Conservation (phyloP, 2,888 invertebrate genomes). For the Polydrusus cervinus region DNA sequence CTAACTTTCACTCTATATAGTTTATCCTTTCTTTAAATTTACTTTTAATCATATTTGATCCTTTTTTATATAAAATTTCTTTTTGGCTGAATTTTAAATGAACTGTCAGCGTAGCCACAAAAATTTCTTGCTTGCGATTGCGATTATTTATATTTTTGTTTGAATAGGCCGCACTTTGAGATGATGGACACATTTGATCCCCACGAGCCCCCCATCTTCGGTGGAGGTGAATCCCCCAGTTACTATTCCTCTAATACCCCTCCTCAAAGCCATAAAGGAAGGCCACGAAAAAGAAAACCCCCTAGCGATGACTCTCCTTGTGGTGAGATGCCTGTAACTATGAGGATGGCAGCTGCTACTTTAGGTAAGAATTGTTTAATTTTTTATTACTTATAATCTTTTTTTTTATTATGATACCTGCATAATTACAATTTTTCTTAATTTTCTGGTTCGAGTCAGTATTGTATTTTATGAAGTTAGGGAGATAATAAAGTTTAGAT, state of each 20-base stretch:
- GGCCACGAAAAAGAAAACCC: conserved; percentile 87
- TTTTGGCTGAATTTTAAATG: no score
- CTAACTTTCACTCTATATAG: no score
- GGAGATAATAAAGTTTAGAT: no score
- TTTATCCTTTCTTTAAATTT: no score
- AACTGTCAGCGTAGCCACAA: no score
- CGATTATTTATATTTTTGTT: conserved; percentile 43
- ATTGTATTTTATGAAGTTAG: no score
- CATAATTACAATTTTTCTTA: no score
- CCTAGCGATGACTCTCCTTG: conserved; percentile 74
- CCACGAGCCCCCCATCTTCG: conserved; percentile 74
- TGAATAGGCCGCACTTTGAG: conserved; percentile 79
- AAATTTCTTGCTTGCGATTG: no score
- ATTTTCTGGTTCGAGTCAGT: no score
- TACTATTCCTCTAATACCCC: conserved; percentile 78
- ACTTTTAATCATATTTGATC: no score
- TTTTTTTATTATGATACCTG: no score
- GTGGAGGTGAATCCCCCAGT: conserved; percentile 78
- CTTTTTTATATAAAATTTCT: no score
- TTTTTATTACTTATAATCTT: not conserved
- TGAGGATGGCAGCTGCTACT: conserved; percentile 81
- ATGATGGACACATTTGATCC: conserved; percentile 78
- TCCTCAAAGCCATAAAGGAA: conserved; percentile 82
- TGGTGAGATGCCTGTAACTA: conserved; percentile 78
- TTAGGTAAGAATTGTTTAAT: conserved; percentile 74